Evolutionary conservation across 2,888 invertebrate species (phyloP), one percentile per base, ranked within the genome.

Genomic region (Macrophya alboannulata): DNA sequence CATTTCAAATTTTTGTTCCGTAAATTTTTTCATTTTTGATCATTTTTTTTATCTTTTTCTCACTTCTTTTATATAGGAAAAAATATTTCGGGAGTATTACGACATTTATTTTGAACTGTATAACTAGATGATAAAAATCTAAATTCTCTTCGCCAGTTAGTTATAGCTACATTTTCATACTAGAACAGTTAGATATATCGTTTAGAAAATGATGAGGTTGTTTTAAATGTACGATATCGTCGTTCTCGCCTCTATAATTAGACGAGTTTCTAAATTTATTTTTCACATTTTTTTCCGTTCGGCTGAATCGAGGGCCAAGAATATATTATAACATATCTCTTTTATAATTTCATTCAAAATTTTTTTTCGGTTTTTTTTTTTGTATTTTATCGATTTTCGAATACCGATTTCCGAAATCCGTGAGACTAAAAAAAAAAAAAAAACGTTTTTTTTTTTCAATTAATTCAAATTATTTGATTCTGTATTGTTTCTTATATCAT

Each of bases 261-360:
- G 85, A 82, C 84, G 74, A 82, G 25, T 8, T 17, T 74, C 43
- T 74, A 74, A 45, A 74, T 74, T 45, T 74, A 68, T 76, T 83
- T 83, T 15, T 45, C 25, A 51, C 74, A 81, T 68, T 88, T 87
- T 87, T 85, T 31, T 31, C 31, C 84, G 48, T 84, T 10, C 76
- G 48, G n/a, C 25, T 62, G 86, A 87, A 87, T 86, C 62, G 86
- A 86, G 85, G 68, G 25, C 62, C 84, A 90, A 89, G 85, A 89
- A 91, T 91, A 91, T 91, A 91, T 89, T 51, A 55, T 55, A 55
- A 43, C 6, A 55, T 8, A n/a, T 55, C 17, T n/a, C 55, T 55
- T 17, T 55, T 55, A 55, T n/a, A 55, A 55, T 55, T 55, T 55
- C 89, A 86, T 84, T 84, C 37, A 79, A n/a, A n/a, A 79, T 21